Percentiles rank a stretch among this genome's conserved stretches.
These are phyloP conservation scores for Heliocidaris erythrogramma DNA, from an alignment of 35 echinoderm and acorn worm species.

Conservation along the genomic window DNA sequence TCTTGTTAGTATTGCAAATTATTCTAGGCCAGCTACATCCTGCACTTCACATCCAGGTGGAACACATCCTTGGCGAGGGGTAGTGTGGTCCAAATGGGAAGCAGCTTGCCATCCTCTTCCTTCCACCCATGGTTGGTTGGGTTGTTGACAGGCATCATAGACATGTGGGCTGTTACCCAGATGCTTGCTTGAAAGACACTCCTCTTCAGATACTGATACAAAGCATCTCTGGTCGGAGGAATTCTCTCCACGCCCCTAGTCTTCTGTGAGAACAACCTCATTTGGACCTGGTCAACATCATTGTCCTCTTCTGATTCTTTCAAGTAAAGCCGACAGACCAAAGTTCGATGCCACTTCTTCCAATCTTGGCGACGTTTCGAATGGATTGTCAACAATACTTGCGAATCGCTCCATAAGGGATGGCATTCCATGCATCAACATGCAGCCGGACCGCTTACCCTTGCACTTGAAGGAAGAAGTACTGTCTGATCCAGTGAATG, in stretches of 20 bases:
- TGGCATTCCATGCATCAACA: slow-evolving; percentile 24
- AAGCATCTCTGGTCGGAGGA: slow-evolving; percentile 30
- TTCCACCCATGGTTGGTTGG: slow-evolving; percentile 24
- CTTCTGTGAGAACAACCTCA: slow-evolving; percentile 33
- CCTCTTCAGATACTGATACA: slow-evolving; percentile 5
- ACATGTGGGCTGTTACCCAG: slow-evolving; percentile 33
- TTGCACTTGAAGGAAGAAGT: slow-evolving; percentile 50
- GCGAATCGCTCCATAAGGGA: slow-evolving; percentile 6
- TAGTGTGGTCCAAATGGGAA: too few species aligned
- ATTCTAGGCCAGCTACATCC: too few species aligned
- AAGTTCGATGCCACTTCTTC: slow-evolving; percentile 6
- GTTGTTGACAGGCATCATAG: slow-evolving; percentile 48
- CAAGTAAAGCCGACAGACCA: slow-evolving; percentile 28
- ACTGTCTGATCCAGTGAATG: slow-evolving; percentile 56
- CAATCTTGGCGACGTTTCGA: slow-evolving; percentile 27
- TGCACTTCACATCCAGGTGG: too few species aligned
- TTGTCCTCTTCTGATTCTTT: slow-evolving; percentile 25
- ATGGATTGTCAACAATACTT: slow-evolving; percentile 39
- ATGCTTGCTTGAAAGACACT: slow-evolving; percentile 20
- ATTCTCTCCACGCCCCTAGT: slow-evolving; percentile 17
- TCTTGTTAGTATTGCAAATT: too few species aligned
- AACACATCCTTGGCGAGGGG: too few species aligned
- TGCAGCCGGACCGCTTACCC: slow-evolving; percentile 33
- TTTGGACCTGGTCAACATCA: slow-evolving; percentile 23
- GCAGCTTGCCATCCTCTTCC: too few species aligned